Evolutionary conservation across 2,797 vertebrate genomes (phyloP), one percentile per base, ranked within the genome.

Genomic region (Odontamblyopus lacepedii): DNA sequence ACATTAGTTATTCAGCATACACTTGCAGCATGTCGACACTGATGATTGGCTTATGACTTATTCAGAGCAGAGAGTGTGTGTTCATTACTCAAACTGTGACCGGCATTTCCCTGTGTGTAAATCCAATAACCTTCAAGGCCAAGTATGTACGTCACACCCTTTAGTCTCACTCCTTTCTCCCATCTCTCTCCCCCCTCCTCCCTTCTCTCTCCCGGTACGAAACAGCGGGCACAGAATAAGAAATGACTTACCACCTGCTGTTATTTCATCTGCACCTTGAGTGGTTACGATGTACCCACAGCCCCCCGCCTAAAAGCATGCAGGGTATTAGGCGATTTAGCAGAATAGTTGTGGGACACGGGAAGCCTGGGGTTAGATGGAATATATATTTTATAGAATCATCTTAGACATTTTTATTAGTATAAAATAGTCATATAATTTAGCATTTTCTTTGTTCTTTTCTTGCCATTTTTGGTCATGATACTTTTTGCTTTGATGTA

Each of bases 231-330:
- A 83, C 79, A 81, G 88, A 89, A 88, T 81, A 79, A 67, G 53
- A 78, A 80, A 91, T 92, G 86, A 89, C 84, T 81, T 78, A 6
- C 83, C 82, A 64, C 84, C 85, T 70, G 71, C 63, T 86, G 84
- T 86, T 65, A 69, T 90, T 87, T 90, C 78, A 83, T 89, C 83
- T 78, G 71, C 68, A 77, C 81, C 81, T 78, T 70, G 27, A 73
- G 81, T 74, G 69, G 71, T 67, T 59, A 68, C 41, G 78, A 63
- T 67, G 78, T 74, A 68, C 76, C 69, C 16, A 35, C 66, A 79
- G 48, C 44, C 72, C 35, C 81, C 63, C 1, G 26, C 77, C 50
- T 74, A 75, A 78, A 30, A 41, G 72, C 71, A 69, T 26, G 23
- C 44, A 67, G 59, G 71, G 80, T 80, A 2, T 80, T 67, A 71